Evolutionary conservation across 2,113 vertebrate species (phyloP), one percentile per base, ranked within the genome.

Genomic region (Acinonyx jubatus): DNA sequence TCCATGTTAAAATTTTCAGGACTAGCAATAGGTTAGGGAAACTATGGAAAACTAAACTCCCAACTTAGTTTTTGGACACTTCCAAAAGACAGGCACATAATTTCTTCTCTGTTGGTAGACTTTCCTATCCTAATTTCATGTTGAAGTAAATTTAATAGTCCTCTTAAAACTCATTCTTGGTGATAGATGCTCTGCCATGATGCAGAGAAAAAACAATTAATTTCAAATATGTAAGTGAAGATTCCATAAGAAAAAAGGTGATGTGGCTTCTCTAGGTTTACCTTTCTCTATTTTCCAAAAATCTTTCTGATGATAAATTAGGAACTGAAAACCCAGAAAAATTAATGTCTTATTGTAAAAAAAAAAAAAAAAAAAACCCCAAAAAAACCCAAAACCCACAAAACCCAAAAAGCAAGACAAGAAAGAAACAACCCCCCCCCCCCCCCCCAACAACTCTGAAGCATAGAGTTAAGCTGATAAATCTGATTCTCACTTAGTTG

Each of bases 31-130:
- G 50, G 36, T 41, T 84, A 63, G 55, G n/a, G 96, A 93, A 48
- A 45, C 45, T 45, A 45, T 45, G 45, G 45, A 45, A 45, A 45
- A 45, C 45, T 90, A 29, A 95, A 96, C 97, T 98, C 97, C 48
- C 69, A 88, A 97, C 97, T 98, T 98, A 89, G 97, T 93, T 96
- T 81, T 96, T 96, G 91, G 98, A 95, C n/a, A 96, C 25, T 98
- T 98, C 89, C 63, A 31, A 97, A 97, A 85, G 3, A 90, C 63
- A 97, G 7, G 3, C 94, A 84, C 55, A n/a, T 76, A 69, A 66
- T 98, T 97, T 97, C 80, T 92, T 95, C 94, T 31, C 83, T 91
- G 27, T 41, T 88, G 76, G 96, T 89, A 94, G 21, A 14, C 71
- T 97, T 98, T 98, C 41, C 61, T 85, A 33, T 21, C 36, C 80